phyloP scores from a whole-genome alignment of 2,797 vertebrate species.

The Paguma larvata region DNA sequence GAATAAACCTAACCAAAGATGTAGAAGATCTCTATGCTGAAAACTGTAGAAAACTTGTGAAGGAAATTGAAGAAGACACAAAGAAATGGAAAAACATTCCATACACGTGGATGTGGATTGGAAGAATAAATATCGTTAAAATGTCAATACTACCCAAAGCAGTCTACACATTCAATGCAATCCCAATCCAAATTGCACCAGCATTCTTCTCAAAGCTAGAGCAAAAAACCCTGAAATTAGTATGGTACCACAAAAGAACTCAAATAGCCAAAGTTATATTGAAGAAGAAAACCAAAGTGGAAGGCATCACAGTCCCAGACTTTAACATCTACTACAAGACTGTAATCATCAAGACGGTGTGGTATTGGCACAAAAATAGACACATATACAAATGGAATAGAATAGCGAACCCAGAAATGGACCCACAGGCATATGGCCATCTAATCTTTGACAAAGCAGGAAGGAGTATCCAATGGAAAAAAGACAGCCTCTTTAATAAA shows the following conservation, averaged over 20 bases:
- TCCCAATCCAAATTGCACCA: background rate
- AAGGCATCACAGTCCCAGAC: background rate
- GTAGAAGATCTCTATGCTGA: background rate
- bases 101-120: background rate
- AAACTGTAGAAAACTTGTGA: background rate
- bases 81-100: background rate
- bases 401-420: background rate
- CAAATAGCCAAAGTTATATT: background rate
- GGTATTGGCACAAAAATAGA: background rate
- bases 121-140: background rate
- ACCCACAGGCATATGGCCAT: background rate
- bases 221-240: background rate
- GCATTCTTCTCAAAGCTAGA: background rate
- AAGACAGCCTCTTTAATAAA: too few species aligned
- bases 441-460: background rate
- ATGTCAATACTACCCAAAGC: background rate
- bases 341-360: background rate
- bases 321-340: background rate
- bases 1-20: background rate
- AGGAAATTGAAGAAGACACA: background rate
- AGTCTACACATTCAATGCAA: background rate
- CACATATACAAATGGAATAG: background rate
- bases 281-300: background rate
- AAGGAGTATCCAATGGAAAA: background rate
- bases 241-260: background rate